These are phyloP conservation scores for Struthidea cinerea DNA, from an alignment of 2,113 vertebrate genomes.

Conservation along the genomic window DNA sequence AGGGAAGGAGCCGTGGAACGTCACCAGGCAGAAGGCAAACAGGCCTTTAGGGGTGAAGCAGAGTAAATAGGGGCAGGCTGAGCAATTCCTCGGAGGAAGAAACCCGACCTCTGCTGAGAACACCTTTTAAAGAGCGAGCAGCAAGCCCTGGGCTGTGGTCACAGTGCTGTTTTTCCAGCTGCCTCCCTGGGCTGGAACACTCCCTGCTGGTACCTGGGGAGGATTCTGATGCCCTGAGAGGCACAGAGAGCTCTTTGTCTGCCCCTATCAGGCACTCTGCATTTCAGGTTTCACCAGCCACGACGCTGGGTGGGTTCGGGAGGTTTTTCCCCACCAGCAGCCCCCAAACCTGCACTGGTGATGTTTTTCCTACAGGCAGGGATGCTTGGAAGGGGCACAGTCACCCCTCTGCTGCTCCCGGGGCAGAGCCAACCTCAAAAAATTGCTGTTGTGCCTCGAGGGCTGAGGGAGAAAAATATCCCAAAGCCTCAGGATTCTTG, in stretches of 20 bases:
- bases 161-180: neutral
- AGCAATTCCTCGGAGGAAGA: neutral
- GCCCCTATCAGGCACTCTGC: neutral
- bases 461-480: neutral
- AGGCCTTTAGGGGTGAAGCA: neutral
- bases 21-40: neutral
- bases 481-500: neutral
- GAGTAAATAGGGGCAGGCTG: neutral
- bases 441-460: neutral
- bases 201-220: neutral
- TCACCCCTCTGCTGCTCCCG: neutral
- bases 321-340: neutral
- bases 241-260: constrained; percentile 19
- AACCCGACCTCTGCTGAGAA: neutral
- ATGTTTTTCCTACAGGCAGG: neutral
- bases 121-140: neutral
- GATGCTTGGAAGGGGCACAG: neutral
- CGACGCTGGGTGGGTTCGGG: neutral
- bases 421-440: neutral
- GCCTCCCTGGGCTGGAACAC: neutral
- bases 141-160: neutral
- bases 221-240: neutral
- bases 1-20: neutral
- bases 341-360: neutral
- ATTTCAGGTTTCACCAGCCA: neutral